These are phyloP conservation scores for Colletes collaris DNA, from an alignment of 2,888 invertebrate genomes.

Conservation along the genomic window DNA sequence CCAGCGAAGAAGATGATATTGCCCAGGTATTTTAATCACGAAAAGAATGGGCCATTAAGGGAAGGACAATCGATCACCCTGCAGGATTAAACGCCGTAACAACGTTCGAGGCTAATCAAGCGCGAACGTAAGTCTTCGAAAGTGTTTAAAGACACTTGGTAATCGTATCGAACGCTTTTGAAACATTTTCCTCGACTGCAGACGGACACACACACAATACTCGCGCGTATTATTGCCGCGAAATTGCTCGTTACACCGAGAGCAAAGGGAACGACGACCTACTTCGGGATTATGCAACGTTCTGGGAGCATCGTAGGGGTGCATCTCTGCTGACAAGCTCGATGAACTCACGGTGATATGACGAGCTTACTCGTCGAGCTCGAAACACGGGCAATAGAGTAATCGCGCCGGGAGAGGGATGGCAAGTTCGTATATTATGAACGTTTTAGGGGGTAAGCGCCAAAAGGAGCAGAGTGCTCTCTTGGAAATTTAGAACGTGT, in stretches of 20 bases:
- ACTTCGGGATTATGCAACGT: constrained; percentile 31
- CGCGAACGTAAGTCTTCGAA: no score
- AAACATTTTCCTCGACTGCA: background rate
- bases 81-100: no score
- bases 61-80: no score
- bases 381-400: constrained; percentile 51
- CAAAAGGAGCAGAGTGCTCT: constrained; percentile 34
- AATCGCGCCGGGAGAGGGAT: constrained; percentile 33
- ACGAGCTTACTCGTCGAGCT: constrained; percentile 43
- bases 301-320: background rate
- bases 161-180: background rate
- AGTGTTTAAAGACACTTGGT: no score
- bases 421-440: constrained; percentile 52
- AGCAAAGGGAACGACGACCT: constrained; percentile 24
- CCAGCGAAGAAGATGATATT: background rate
- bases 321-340: constrained; percentile 20
- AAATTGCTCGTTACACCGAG: constrained; percentile 28
- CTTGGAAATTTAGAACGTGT: constrained; percentile 39
- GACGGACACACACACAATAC: background rate
- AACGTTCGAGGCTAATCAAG: no score
- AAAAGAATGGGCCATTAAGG: background rate
- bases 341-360: constrained; percentile 52
- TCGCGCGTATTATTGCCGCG: constrained; percentile 18
- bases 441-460: constrained; percentile 35
- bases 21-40: background rate